Evolutionary conservation across 2,797 vertebrate species (phyloP).

Genomic region (Spea hammondii): DNA sequence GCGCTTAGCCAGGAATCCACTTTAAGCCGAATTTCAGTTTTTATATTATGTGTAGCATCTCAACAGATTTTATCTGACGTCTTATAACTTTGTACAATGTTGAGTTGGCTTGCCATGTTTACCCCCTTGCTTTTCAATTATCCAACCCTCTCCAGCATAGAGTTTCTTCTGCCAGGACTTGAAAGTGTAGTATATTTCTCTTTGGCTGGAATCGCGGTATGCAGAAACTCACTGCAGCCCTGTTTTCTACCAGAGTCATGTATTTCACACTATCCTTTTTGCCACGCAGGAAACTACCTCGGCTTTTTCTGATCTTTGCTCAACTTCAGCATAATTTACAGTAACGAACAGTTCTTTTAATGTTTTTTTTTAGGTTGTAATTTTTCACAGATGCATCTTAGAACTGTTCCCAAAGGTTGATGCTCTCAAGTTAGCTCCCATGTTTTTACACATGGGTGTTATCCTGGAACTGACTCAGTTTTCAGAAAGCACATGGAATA

Average conservation of each 20-base stretch:
- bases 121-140: constrained; percentile 21
- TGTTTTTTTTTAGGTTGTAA: constrained; percentile 33
- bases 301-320: constrained; percentile 12
- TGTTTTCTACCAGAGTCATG: constrained; percentile 4
- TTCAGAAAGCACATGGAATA: constrained; percentile 21
- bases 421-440: constrained; percentile 5
- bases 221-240: constrained; percentile 15
- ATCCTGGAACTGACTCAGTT: constrained; percentile 29
- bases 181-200: constrained; percentile 13
- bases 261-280: constrained; percentile 19
- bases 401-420: constrained; percentile 17
- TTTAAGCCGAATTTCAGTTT: no score
- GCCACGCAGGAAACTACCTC: constrained; percentile 24
- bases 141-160: not conserved
- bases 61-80: no score
- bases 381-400: constrained; percentile 35
- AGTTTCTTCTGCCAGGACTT: constrained; percentile 29
- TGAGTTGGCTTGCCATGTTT: constrained; percentile 6
- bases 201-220: constrained; percentile 18
- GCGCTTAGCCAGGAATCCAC: no score
- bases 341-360: constrained; percentile 43
- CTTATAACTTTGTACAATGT: no score
- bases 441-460: constrained; percentile 37
- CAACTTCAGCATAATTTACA: constrained; percentile 20
- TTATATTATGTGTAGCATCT: no score